phyloP scores from a whole-genome alignment of 1,140 invertebrate genomes.

The Oryzaephilus surinamensis region DNA sequence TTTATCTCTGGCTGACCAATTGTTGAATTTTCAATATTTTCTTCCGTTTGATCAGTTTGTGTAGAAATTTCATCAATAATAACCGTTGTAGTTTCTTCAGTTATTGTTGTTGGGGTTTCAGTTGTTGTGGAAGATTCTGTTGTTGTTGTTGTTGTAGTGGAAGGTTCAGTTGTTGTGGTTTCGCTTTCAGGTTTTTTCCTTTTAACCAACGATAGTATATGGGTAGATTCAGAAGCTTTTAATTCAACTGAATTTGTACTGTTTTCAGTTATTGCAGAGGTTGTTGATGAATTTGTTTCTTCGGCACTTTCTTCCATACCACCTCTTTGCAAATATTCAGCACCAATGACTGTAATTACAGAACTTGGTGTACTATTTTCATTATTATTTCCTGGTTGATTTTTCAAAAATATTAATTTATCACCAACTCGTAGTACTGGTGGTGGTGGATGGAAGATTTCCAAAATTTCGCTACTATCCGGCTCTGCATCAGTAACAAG shows the following conservation, averaged over 20 bases:
- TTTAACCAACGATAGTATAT: conserved; percentile 23
- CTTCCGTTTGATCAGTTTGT: conserved; percentile 9
- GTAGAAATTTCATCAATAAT: conserved; percentile 10
- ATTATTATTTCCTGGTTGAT: conserved; percentile 32
- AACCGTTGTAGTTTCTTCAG: conserved; percentile 6
- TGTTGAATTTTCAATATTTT: background rate
- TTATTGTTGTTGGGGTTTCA: conserved; percentile 7
- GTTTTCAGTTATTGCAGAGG: background rate
- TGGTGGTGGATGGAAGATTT: conserved; percentile 34
- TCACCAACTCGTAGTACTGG: conserved; percentile 36
- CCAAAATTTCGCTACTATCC: conserved; percentile 30
- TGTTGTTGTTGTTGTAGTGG: conserved; percentile 1
- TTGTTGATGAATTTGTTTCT: background rate
- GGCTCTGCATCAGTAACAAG: conserved; percentile 31
- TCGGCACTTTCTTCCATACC: conserved; percentile 27
- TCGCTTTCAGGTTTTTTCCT: conserved; percentile 9
- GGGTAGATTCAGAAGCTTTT: conserved; percentile 17
- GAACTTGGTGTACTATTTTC: conserved; percentile 30
- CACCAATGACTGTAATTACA: conserved; percentile 36
- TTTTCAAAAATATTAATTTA: conserved; percentile 33
- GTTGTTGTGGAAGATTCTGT: background rate
- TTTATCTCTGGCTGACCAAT: no score
- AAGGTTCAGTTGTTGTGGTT: background rate
- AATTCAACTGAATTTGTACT: conserved; percentile 13
- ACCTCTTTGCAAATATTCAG: conserved; percentile 36